These are phyloP conservation scores for Epinotia brunnichana DNA, from an alignment of 2,888 invertebrate species.

Conservation along the genomic window DNA sequence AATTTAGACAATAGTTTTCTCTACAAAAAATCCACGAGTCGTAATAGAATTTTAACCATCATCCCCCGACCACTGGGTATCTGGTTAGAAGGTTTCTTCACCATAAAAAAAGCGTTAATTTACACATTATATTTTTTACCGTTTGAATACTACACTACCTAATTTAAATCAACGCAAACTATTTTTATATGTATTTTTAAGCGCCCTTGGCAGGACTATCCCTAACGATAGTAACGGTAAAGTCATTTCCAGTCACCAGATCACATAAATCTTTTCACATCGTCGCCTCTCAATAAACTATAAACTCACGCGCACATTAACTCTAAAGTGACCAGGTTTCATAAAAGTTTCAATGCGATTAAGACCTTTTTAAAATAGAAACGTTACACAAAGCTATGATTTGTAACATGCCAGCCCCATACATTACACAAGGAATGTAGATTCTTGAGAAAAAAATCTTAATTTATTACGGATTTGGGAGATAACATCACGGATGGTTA, in stretches of 20 bases:
- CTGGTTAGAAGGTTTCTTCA: background rate
- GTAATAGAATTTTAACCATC: no score
- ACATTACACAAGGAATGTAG: conserved; percentile 62
- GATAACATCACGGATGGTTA: conserved; percentile 59
- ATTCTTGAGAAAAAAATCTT: conserved; percentile 63
- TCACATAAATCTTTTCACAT: conserved; percentile 73
- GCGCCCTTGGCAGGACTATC: conserved; percentile 4
- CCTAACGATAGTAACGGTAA: conserved; percentile 26
- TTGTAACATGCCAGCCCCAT: conserved; percentile 70
- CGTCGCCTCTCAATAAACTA: conserved; percentile 64
- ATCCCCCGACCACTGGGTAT: no score
- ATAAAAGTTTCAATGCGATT: background rate
- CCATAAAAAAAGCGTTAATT: background rate
- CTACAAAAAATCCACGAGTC: no score
- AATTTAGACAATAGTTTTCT: no score
- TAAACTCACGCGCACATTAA: conserved; percentile 47
- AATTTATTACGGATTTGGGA: conserved; percentile 69
- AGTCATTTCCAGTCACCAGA: conserved; percentile 41
- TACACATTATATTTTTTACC: background rate
- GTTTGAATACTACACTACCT: background rate
- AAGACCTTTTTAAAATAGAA: conserved; percentile 1
- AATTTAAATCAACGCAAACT: conserved; percentile 14
- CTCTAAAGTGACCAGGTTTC: background rate
- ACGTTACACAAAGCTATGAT: conserved; percentile 68
- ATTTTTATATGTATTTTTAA: conserved; percentile 11